Percentiles rank a stretch among this genome's conserved stretches.
Evolutionary conservation across 2,888 invertebrate species (phyloP).

Genomic region (Sesia bembeciformis): DNA sequence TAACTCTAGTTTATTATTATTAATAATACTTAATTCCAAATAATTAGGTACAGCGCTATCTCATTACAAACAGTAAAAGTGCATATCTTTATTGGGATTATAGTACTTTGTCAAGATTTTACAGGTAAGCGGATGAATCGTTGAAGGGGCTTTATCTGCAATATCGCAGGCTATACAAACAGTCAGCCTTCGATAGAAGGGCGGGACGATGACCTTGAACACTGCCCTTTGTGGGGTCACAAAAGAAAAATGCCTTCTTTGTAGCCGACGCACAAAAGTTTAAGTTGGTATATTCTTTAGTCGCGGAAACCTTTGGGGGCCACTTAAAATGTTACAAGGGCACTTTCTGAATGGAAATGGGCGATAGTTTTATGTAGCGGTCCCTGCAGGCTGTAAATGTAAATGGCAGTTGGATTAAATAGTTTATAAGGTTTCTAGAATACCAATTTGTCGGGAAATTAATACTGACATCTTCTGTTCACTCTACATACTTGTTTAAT

Average conservation of each 20-base stretch:
- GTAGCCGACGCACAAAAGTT: conserved; percentile 28
- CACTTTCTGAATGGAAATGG: background rate
- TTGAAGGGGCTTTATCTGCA: conserved; percentile 37
- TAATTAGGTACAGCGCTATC: no score
- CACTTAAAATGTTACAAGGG: conserved; percentile 3
- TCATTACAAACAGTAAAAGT: no score
- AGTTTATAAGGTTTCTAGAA: no score
- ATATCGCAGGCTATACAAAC: conserved; percentile 42
- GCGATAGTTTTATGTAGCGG: no score
- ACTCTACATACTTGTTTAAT: no score
- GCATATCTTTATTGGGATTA: no score
- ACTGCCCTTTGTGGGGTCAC: conserved; percentile 43
- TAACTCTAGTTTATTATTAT: no score
- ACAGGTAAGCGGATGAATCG: conserved; percentile 5
- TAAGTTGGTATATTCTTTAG: conserved; percentile 21
- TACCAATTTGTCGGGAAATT: no score
- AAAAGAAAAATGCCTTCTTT: conserved; percentile 51
- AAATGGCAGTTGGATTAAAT: no score
- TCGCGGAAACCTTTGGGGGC: conserved; percentile 17
- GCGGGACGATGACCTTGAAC: conserved; percentile 38
- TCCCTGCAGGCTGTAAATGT: no score
- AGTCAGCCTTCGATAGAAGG: conserved; percentile 32
- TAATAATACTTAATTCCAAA: no score
- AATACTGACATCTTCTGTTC: no score
- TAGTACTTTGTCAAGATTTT: background rate